Evolutionary conservation across 2,888 invertebrate species (phyloP).

Genomic region (Eugnorisma glareosa): DNA sequence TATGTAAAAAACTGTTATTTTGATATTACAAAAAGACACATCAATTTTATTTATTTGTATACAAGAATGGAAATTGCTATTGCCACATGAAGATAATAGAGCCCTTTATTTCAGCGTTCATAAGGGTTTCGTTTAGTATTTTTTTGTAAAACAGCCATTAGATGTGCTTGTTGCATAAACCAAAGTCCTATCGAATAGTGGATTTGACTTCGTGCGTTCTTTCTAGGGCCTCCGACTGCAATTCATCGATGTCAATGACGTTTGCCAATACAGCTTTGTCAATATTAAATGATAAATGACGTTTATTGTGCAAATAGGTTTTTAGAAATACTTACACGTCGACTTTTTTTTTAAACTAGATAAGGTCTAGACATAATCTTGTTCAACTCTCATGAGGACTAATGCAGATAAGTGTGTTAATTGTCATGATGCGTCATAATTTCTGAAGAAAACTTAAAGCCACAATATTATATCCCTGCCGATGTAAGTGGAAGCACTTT

Average conservation of each 20-base stretch:
- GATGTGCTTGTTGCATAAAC: neutral
- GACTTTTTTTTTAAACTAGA: no score
- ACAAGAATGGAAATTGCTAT: neutral
- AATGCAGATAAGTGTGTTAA: no score
- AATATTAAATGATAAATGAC: neutral
- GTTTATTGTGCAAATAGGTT: no score
- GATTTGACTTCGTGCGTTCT: neutral
- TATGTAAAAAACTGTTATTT: no score
- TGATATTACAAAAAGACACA: no score
- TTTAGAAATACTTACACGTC: no score
- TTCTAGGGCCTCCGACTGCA: neutral
- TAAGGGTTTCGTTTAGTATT: neutral
- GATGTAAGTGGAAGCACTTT: constrained; percentile 48
- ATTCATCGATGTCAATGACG: neutral
- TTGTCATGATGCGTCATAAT: neutral
- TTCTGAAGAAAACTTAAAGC: neutral
- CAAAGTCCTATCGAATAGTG: neutral
- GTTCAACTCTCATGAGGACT: no score
- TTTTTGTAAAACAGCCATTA: neutral
- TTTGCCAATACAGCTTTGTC: neutral
- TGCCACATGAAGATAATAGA: neutral
- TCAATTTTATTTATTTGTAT: no score
- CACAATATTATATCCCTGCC: constrained; percentile 25
- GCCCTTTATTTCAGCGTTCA: neutral
- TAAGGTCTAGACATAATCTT: no score